phyloP scores from a whole-genome alignment of 2,888 invertebrate genomes.

The Aspidiotus destructor region DNA sequence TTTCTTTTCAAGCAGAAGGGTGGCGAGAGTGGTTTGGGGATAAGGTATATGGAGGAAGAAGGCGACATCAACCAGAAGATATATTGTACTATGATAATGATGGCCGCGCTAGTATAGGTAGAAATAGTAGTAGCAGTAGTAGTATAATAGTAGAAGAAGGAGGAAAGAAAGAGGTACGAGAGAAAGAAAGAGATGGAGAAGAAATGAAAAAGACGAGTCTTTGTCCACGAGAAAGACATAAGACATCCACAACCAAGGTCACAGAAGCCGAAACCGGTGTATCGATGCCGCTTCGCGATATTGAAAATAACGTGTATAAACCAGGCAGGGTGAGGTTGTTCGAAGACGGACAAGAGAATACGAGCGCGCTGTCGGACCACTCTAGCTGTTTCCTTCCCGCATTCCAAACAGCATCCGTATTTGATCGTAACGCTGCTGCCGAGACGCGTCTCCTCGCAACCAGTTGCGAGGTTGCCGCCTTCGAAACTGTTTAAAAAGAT shows the following conservation, averaged over 20 bases:
- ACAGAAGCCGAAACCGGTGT: constrained; percentile 21
- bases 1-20: no score
- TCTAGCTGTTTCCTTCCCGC: constrained; percentile 16
- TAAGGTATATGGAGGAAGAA: no score
- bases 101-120: no score
- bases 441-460: constrained; percentile 4
- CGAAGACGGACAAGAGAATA: constrained; percentile 21
- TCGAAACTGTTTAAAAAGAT: no score
- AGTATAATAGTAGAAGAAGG: no score
- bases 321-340: not conserved
- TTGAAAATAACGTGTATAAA: not conserved
- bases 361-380: constrained; percentile 22
- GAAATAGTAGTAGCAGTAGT: no score
- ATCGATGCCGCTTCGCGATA: not conserved
- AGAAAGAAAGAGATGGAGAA: no score
- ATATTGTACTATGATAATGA: no score
- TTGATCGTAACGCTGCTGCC: no score
- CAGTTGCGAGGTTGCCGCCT: constrained; percentile 18
- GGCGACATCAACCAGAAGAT: no score
- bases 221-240: constrained; percentile 11
- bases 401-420: constrained; percentile 21
- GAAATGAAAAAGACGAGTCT: not conserved
- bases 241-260: constrained; percentile 20
- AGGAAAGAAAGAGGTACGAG: no score
- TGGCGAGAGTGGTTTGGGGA: no score